These are phyloP conservation scores for Entelurus aequoreus DNA, from an alignment of 2,113 vertebrate genomes.

Conservation along the genomic window DNA sequence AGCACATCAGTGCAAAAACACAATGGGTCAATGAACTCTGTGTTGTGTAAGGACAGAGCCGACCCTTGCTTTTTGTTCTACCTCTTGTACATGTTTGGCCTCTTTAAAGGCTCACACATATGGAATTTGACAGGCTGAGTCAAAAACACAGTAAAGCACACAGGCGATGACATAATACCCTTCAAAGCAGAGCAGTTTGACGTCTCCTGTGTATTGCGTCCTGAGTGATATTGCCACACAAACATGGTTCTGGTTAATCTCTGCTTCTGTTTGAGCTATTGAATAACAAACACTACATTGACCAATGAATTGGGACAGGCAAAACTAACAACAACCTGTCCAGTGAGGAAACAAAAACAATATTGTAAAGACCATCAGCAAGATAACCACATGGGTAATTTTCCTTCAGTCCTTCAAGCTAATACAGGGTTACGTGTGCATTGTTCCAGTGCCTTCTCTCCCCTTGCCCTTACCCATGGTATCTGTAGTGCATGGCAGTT, in stretches of 20 bases:
- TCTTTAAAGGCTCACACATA: constrained; percentile 31
- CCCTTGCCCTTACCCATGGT: not conserved
- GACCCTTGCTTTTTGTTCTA: constrained; percentile 28
- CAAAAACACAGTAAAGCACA: constrained; percentile 35
- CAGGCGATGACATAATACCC: constrained; percentile 39
- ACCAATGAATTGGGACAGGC: not conserved
- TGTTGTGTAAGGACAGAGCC: constrained; percentile 53
- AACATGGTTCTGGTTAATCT: not conserved
- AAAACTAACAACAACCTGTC: too few relatives aligned
- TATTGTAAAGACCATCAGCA: too few relatives aligned
- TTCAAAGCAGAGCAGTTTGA: constrained; percentile 4
- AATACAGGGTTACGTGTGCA: too few relatives aligned
- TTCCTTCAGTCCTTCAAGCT: too few relatives aligned
- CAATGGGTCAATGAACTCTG: constrained; percentile 49
- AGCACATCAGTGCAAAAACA: constrained; percentile 23
- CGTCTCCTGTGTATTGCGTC: constrained; percentile 8
- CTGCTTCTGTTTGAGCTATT: not conserved
- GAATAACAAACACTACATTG: not conserved
- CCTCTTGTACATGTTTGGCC: constrained; percentile 37
- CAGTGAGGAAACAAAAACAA: too few relatives aligned
- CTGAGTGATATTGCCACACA: not conserved
- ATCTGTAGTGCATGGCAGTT: not conserved
- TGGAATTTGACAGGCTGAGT: constrained; percentile 48
- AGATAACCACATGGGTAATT: too few relatives aligned
- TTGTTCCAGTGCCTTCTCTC: too few relatives aligned